phyloP scores from a whole-genome alignment of 2,113 vertebrate genomes.

The Pygoscelis antarcticus region DNA sequence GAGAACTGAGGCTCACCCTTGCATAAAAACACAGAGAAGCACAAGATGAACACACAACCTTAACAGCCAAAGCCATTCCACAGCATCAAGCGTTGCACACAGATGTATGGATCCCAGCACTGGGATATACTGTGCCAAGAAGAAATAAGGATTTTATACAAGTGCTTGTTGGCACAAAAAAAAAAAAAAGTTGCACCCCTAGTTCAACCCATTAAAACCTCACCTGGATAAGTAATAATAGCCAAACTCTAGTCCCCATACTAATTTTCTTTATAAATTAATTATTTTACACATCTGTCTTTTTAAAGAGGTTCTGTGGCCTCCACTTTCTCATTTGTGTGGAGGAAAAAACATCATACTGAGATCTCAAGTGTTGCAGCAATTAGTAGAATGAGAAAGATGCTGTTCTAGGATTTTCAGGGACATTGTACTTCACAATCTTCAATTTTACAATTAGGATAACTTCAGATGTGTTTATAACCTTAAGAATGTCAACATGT shows the following conservation, averaged over 20 bases:
- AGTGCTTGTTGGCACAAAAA: background rate
- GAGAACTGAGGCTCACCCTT: background rate
- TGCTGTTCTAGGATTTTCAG: constrained; percentile 70
- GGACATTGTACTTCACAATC: constrained; percentile 76
- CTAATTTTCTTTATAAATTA: constrained; percentile 43
- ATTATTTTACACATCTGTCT: constrained; percentile 73
- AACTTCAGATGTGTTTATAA: constrained; percentile 75
- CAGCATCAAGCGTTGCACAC: background rate
- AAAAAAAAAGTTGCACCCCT: background rate
- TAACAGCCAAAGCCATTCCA: background rate
- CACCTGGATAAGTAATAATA: background rate
- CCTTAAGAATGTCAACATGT: constrained; percentile 80
- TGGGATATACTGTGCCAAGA: background rate
- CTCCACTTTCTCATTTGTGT: constrained; percentile 64
- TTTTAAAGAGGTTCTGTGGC: constrained; percentile 64
- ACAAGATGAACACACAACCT: background rate
- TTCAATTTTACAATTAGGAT: constrained; percentile 77
- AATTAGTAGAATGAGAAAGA: constrained; percentile 77
- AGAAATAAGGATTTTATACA: background rate
- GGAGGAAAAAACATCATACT: constrained; percentile 65
- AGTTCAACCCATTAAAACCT: background rate
- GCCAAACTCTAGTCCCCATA: background rate
- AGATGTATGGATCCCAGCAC: background rate
- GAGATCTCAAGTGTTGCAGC: constrained; percentile 74
- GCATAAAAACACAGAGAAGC: background rate